Percentiles rank a stretch among this genome's conserved stretches.
Conservation (phyloP, 2,797 vertebrate species). For the Chrysocyon brachyurus region DNA sequence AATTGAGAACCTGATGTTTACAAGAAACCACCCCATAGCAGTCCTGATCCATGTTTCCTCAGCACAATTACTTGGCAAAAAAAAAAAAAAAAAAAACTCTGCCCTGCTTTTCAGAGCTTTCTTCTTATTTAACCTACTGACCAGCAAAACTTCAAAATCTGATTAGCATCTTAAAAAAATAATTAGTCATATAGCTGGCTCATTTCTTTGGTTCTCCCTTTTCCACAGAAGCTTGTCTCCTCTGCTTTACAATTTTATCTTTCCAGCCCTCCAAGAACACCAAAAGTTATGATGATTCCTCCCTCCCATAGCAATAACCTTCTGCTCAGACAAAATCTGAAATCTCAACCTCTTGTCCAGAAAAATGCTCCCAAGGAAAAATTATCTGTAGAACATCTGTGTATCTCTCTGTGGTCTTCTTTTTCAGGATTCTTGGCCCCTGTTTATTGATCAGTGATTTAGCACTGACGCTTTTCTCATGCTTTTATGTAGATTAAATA, state of each 20-base stretch:
- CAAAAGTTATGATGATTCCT: neutral
- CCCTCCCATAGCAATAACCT: neutral
- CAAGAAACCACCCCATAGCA: neutral
- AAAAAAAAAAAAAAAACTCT: neutral
- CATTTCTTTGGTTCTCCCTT: neutral
- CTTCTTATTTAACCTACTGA: neutral
- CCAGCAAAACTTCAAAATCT: neutral
- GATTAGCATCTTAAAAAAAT: neutral
- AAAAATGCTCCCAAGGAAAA: neutral
- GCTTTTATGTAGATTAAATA: neutral
- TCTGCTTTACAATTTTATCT: neutral
- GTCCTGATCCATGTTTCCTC: neutral
- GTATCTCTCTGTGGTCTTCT: neutral
- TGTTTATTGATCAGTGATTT: neutral
- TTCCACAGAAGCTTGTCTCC: neutral
- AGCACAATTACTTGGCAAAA: neutral
- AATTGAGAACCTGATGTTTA: neutral
- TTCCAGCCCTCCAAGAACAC: neutral
- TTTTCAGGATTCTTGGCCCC: neutral
- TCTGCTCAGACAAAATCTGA: neutral
- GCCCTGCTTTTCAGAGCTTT: neutral
- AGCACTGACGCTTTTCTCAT: neutral
- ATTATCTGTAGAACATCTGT: neutral
- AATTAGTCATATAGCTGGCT: neutral
- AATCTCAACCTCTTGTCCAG: neutral